Percentiles rank a stretch among this genome's conserved stretches.
phyloP scores from a whole-genome alignment of 2,113 vertebrate species.

The Ramphastos sulfuratus region DNA sequence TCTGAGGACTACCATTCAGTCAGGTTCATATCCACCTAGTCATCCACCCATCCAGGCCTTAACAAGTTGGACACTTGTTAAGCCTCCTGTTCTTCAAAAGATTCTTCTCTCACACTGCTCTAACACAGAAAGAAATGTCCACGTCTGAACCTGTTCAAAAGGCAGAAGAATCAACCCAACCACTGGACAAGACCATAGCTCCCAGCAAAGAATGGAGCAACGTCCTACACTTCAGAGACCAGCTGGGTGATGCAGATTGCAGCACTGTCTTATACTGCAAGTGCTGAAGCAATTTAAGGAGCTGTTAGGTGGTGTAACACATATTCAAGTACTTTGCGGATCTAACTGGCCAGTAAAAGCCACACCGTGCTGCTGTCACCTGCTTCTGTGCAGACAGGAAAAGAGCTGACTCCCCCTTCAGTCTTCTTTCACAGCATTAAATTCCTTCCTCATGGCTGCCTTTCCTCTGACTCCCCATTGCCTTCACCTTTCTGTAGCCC shows the following conservation, averaged over 20 bases:
- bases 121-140: neutral
- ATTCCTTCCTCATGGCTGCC: neutral
- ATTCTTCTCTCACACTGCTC: neutral
- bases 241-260: neutral
- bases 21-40: neutral
- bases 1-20: neutral
- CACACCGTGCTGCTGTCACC: neutral
- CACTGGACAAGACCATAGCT: neutral
- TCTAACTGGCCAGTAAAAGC: slow-evolving; percentile 12
- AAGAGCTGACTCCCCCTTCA: neutral
- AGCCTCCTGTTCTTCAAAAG: neutral
- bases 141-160: neutral
- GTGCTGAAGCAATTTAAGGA: neutral
- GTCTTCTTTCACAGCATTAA: neutral
- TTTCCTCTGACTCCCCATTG: neutral
- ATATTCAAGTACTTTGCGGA: slow-evolving; percentile 20
- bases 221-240: neutral
- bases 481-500: neutral
- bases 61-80: neutral
- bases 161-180: neutral
- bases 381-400: neutral
- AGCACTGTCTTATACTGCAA: neutral
- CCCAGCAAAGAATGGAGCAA: neutral
- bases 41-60: neutral
- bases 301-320: neutral